Evolutionary conservation across 2,797 vertebrate genomes (phyloP).

Genomic region (Galago senegalensis): DNA sequence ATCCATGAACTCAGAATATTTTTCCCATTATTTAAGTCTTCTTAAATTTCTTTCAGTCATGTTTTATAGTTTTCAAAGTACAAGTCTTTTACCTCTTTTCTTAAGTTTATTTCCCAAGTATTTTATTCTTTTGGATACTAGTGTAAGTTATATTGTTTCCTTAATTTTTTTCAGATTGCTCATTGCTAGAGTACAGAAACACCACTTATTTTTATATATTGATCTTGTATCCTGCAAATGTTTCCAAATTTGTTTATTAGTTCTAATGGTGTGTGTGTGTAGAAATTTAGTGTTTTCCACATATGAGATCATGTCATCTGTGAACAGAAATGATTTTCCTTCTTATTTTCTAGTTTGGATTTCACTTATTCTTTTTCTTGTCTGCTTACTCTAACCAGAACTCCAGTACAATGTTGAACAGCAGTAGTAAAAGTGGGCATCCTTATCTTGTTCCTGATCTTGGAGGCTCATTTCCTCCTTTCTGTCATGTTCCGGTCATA

Average conservation of each 20-base stretch:
- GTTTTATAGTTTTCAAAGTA: background rate
- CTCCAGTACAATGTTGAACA: background rate
- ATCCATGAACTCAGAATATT: background rate
- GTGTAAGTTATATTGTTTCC: constrained; percentile 3
- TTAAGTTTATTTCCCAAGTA: constrained; percentile 26
- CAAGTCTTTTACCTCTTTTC: background rate
- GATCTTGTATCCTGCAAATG: background rate
- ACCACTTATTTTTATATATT: background rate
- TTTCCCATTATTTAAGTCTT: constrained; percentile 19
- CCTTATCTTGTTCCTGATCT: background rate
- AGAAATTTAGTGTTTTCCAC: background rate
- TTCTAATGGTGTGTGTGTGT: background rate
- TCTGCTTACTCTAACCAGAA: background rate
- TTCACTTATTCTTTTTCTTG: background rate
- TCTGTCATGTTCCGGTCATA: background rate
- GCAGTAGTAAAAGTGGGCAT: background rate
- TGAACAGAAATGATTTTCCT: background rate
- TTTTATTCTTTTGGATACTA: constrained; percentile 2
- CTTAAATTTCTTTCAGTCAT: constrained; percentile 14
- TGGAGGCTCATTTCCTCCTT: background rate
- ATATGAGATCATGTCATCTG: background rate
- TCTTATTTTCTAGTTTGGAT: constrained; percentile 18
- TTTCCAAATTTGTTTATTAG: background rate
- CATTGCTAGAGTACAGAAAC: background rate
- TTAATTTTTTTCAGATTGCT: background rate